Evolutionary conservation across 2,113 vertebrate species (phyloP), one percentile per base, ranked within the genome.

Genomic region (Epinephelus fuscoguttatus): DNA sequence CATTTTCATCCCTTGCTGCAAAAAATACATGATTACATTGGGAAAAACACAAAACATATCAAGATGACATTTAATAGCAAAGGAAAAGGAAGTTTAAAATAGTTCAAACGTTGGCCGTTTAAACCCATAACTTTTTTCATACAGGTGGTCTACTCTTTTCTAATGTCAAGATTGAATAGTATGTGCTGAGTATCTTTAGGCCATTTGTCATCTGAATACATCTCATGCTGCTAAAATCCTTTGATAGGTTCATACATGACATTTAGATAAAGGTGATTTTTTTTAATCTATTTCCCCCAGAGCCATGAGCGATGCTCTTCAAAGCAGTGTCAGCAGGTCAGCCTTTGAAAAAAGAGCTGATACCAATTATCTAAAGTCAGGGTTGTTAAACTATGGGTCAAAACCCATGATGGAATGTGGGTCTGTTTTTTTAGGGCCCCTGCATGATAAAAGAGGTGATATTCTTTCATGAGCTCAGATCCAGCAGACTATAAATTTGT

Each of bases 321-420:
- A 61, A 57, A 25, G 19, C 30, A 19, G n/a, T n/a, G 76, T 70
- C 73, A 62, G 30, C 23, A 69, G 68, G 21, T 68, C 60, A 50
- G 80, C 47, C 75, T 71, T 82, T 73, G 56, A 70, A 80, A 47
- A 72, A 72, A 78, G 21, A 66, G 50, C 75, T 56, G 37, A 62
- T 71, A 50, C 7, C 53, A 71, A 42, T 75, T 37, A 61, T 71
- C 66, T 25, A 13, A 70, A 59, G 42, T 40, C n/a, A 6, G 14
- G 12, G 7, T 62, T 72, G 30, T 71, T 67, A 23, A 53, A 52
- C 37, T 47, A 9, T 23, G 33, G 47, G 8, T 33, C 25, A 40
- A 55, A 55, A 49, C 13, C 17, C 3, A 60, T 62, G 56, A 45
- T 62, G 69, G 79, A 82, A 72, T 69, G 72, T 75, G 57, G 14